Base-by-base conservation (phyloP, 2,113 vertebrate genomes). In the Leptobrachium leishanense region DNA sequence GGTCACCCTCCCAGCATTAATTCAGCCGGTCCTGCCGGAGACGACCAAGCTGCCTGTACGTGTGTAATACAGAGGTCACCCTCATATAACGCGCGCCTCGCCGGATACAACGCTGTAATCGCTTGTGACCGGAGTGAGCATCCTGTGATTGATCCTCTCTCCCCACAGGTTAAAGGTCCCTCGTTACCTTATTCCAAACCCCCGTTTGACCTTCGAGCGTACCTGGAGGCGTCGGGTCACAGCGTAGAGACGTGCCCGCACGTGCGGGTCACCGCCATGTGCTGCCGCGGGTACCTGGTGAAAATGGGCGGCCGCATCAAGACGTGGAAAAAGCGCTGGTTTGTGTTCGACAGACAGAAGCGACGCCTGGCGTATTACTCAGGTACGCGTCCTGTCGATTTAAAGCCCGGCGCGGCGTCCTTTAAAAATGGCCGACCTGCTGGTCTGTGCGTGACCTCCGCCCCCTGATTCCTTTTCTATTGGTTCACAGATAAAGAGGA, bases 321-420 rank as follows among this genome's bases (percentile, higher is more conserved):
- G 84, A 97, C 95, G 2, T 97, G 96, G 96, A 94, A 88, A 88
- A 95, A 95, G 82, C 92, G 96, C 0, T 97, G 96, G 95, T 97
- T 97, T 84, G 89, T 94, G 77, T 97, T 97, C 43, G 95, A 97
- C 86, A 90, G 91, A 70, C 93, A 94, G 82, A 93, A 94, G 69
- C 90, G 88, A 11, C 85, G 94, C 31, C 88, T 97, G 59, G 92
- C 94, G 41, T 97, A 97, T 87, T 97, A 95, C 8, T 90, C 92
- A 0, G 94, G 95, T 96, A 72, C 71, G 86, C 55, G 46, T 2
- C 82, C 6, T 31, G 15, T 20, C 12, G 20, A 10, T 20, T 43
- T 31, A 31, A 31, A 31, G 20, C 20, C 20, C 20, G 20, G 20
- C 20, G 20, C 20, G 20, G 20, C 20, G 20, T 31, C 20, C 20